Evolutionary conservation across 2,888 invertebrate species (phyloP).

Genomic region (Elegia similella): DNA sequence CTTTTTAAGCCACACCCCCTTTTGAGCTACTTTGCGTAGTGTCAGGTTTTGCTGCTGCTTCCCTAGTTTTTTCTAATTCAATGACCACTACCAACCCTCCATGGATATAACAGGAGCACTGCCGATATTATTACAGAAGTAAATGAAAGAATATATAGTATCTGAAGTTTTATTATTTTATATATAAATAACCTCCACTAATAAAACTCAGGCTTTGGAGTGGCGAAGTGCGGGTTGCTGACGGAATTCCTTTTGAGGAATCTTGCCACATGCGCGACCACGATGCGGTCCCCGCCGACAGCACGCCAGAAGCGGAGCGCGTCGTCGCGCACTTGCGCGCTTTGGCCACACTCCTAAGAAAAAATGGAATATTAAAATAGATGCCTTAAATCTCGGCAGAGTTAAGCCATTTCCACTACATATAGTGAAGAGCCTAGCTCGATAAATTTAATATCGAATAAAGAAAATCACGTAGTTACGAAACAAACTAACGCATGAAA

Average conservation of each 20-base stretch:
- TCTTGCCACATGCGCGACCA: slow-evolving; percentile 44
- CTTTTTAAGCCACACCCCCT: no score
- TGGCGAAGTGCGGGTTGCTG: slow-evolving; percentile 58
- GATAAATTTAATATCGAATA: no score
- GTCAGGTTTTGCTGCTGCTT: no score
- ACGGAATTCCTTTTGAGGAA: slow-evolving; percentile 49
- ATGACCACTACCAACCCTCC: no score
- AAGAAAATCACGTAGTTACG: no score
- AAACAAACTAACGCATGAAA: no score
- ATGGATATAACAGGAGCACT: no score
- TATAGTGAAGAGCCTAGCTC: no score
- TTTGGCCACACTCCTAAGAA: slow-evolving; percentile 64
- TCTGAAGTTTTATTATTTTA: not conserved
- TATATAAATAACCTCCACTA: slow-evolving; percentile 11
- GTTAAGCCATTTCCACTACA: no score
- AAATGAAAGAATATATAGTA: not conserved
- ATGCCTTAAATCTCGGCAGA: not conserved
- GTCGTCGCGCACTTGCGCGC: slow-evolving; percentile 35
- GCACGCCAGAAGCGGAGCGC: slow-evolving; percentile 51
- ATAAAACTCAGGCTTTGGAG: slow-evolving; percentile 30
- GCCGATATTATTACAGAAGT: no score
- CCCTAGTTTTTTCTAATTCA: no score
- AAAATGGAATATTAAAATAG: not conserved
- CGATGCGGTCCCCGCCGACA: slow-evolving; percentile 52
- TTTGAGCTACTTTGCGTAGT: no score